phyloP scores from a whole-genome alignment of 2,113 vertebrate species.

The Xiphophorus maculatus region DNA sequence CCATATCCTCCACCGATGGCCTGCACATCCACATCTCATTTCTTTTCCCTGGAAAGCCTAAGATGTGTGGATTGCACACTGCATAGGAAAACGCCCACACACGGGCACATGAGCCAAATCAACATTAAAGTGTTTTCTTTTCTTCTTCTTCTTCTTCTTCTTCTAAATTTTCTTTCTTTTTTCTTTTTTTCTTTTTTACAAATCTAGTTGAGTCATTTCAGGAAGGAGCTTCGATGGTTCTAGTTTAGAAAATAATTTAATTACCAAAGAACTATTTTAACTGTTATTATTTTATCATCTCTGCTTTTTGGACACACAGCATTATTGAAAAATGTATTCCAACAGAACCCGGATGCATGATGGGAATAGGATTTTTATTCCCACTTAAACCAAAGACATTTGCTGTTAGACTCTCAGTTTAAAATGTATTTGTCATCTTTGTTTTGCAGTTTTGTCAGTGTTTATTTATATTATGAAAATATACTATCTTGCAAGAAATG shows the following conservation, averaged over 20 bases:
- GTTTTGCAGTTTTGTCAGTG: too few species aligned
- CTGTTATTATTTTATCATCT: constrained; percentile 16
- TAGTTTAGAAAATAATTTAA: constrained; percentile 26
- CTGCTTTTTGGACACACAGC: constrained; percentile 36
- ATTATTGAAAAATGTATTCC: too few species aligned
- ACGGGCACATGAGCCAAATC: constrained; percentile 69
- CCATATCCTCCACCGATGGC: constrained; percentile 45
- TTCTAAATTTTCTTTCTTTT: not conserved
- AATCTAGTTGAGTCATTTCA: constrained; percentile 43
- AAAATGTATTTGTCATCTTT: too few species aligned
- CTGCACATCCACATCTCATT: constrained; percentile 60
- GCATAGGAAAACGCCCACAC: constrained; percentile 76
- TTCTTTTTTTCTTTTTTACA: constrained; percentile 25
- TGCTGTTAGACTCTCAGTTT: too few species aligned
- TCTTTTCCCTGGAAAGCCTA: constrained; percentile 62
- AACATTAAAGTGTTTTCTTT: constrained; percentile 57
- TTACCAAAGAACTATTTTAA: constrained; percentile 44
- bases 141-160: not conserved
- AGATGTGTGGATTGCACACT: constrained; percentile 52
- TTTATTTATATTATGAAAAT: too few species aligned
- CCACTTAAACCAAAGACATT: too few species aligned
- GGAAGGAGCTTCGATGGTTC: constrained; percentile 40
- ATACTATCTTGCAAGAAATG: too few species aligned
- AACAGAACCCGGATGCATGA: too few species aligned
- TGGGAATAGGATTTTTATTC: too few species aligned